Evolutionary conservation across 2,888 invertebrate genomes (phyloP), one percentile per base, ranked within the genome.

Genomic region (Scaptomyza reducta): DNA sequence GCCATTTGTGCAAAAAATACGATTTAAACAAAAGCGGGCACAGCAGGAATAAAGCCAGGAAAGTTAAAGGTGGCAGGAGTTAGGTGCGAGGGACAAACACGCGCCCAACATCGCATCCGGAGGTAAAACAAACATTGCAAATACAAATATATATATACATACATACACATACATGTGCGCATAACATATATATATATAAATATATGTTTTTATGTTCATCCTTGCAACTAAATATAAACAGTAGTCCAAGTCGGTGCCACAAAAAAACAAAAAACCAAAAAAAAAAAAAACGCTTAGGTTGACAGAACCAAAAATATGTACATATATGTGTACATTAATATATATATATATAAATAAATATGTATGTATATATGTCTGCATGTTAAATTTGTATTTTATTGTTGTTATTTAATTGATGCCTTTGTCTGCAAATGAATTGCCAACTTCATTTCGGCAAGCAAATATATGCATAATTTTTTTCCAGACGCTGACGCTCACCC

Each of bases 221-320:
- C 76, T 76, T 76, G 75, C 75, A 63, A 74, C 75, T 78, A 76
- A 78, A 76, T 78, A 78, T 77, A 78, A 70, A 74, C 74, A 73
- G 45, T 65, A 33, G 31, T 35, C 40, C 47, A 40, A 57, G 18
- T 57, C 58, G 59, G 6, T 55, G 60, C 44, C 54, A 56, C 58
- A 70, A 70, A 74, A 61, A 70, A 70, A 61, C 53, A 74, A 71
- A 0, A 35, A 10, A 35, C n/a, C n/a, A n/a, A n/a, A 4, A 35
- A 13, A 35, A 35, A 35, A 35, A 35, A 10, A 58, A 22, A 22
- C 1, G 3, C 22, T 3, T 3, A 1, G 3, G 2, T 22, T 2
- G 3, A 47, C 27, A 27, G 27, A 67, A 46, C 31, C 33, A 75
- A 42, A 38, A 51, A 55, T 29, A 13, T 45, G 6, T n/a, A 13